A percentile compares a stretch with the other conserved stretches of the same genome.
Conservation (phyloP, 2,797 vertebrate genomes). For the Anguilla anguilla region DNA sequence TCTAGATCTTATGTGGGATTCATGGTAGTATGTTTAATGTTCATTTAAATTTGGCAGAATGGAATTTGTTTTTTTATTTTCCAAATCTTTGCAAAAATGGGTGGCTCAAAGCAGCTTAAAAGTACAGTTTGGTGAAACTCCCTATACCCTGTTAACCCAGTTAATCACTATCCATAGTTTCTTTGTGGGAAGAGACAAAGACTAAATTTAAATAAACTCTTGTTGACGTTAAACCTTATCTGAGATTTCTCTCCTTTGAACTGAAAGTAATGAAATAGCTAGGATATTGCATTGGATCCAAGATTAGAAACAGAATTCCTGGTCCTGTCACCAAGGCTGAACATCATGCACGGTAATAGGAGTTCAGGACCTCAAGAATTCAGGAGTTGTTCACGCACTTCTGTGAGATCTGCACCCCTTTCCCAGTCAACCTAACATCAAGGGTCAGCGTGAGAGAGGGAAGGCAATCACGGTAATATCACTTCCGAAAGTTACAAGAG, state of each 20-base stretch:
- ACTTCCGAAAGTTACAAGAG: not conserved
- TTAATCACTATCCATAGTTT: not conserved
- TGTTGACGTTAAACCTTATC: not conserved
- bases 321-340: constrained; percentile 21
- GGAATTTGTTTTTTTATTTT: not conserved
- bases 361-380: not conserved
- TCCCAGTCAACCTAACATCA: not conserved
- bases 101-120: not conserved
- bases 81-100: not conserved
- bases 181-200: not conserved
- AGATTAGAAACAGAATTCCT: constrained; percentile 27
- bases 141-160: not conserved
- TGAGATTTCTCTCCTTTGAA: constrained; percentile 22
- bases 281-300: constrained; percentile 5
- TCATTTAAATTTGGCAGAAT: not conserved
- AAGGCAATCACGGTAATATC: not conserved
- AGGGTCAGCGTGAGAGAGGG: not conserved
- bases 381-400: not conserved
- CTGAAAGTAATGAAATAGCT: constrained; percentile 20
- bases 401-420: not conserved
- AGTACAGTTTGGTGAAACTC: not conserved
- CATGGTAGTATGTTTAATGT: not conserved
- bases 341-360: constrained; percentile 12
- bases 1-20: not conserved
- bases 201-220: constrained; percentile 14